phyloP scores from a whole-genome alignment of 2,888 invertebrate genomes.

The Allophyes oxyacanthae region DNA sequence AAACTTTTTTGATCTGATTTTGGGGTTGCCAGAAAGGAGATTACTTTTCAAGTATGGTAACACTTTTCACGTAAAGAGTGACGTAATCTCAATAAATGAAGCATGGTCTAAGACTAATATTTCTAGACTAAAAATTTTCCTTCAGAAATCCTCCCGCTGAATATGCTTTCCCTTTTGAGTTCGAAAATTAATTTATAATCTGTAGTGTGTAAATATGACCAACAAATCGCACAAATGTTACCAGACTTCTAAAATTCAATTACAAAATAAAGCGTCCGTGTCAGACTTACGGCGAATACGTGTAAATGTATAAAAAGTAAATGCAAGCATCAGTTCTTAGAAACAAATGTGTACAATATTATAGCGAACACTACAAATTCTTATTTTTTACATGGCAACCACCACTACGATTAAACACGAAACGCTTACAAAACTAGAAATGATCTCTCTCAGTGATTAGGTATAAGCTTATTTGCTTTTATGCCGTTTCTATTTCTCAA shows the following conservation, averaged over 20 bases:
- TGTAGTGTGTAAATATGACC: no score
- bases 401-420: slow-evolving; percentile 70
- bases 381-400: slow-evolving; percentile 72
- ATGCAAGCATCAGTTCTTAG: slow-evolving; percentile 78
- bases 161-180: no score
- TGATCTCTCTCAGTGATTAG: slow-evolving; percentile 84
- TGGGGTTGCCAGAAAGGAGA: slow-evolving; percentile 72
- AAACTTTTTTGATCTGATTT: slow-evolving; percentile 65
- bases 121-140: background rate
- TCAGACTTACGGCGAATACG: slow-evolving; percentile 65
- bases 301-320: slow-evolving; percentile 79
- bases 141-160: background rate
- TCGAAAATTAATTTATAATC: background rate
- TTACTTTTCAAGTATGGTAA: slow-evolving; percentile 43
- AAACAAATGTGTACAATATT: slow-evolving; percentile 60
- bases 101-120: background rate
- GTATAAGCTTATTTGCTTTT: slow-evolving; percentile 67
- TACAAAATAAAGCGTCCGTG: slow-evolving; percentile 68
- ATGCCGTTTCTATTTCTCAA: slow-evolving; percentile 49
- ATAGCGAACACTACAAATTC: slow-evolving; percentile 55
- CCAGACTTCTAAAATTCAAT: slow-evolving; percentile 39
- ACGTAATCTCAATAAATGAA: slow-evolving; percentile 15
- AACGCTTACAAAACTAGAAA: slow-evolving; percentile 79
- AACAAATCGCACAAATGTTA: slow-evolving; percentile 27
- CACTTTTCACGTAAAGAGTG: slow-evolving; percentile 7